Evolutionary conservation across 2,113 vertebrate genomes (phyloP).

Genomic region (Perca schrenkii): DNA sequence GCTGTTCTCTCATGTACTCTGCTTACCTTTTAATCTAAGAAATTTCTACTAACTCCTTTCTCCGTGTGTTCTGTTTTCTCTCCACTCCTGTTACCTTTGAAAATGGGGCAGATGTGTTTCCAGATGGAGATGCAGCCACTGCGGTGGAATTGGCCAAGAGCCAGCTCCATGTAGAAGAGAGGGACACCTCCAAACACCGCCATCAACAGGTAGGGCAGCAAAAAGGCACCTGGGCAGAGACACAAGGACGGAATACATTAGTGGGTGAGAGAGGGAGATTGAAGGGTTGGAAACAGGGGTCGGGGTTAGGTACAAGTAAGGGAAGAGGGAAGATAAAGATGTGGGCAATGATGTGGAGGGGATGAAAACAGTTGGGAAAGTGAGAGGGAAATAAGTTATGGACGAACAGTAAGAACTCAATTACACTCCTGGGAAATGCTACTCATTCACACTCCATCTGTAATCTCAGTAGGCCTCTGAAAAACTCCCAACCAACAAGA

Average conservation of each 20-base stretch:
- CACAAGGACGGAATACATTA: too few species aligned
- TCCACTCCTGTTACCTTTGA: slow-evolving; percentile 90
- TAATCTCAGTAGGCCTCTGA: slow-evolving; percentile 16
- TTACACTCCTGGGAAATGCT: slow-evolving; percentile 23
- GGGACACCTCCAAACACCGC: slow-evolving; percentile 97
- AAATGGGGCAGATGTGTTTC: slow-evolving; percentile 98
- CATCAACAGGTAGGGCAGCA: slow-evolving; percentile 97
- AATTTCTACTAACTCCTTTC: neutral
- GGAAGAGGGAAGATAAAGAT: neutral
- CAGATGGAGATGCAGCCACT: slow-evolving; percentile 98
- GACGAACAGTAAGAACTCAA: slow-evolving; percentile 10
- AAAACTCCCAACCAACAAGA: neutral
- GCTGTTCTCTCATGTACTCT: neutral
- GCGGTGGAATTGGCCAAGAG: slow-evolving; percentile 96
- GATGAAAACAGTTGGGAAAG: slow-evolving; percentile 6
- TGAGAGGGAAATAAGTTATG: slow-evolving; percentile 15
- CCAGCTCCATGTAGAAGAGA: slow-evolving; percentile 99
- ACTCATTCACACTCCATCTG: slow-evolving; percentile 4
- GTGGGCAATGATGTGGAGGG: neutral
- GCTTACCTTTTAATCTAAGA: neutral
- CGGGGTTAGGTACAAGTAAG: neutral
- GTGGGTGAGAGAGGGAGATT: neutral
- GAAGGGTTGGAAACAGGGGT: neutral
- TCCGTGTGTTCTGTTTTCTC: neutral
- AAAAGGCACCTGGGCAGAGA: slow-evolving; percentile 90